These are phyloP conservation scores for Pilophorus perplexus DNA, from an alignment of 2,888 invertebrate genomes.

Conservation along the genomic window DNA sequence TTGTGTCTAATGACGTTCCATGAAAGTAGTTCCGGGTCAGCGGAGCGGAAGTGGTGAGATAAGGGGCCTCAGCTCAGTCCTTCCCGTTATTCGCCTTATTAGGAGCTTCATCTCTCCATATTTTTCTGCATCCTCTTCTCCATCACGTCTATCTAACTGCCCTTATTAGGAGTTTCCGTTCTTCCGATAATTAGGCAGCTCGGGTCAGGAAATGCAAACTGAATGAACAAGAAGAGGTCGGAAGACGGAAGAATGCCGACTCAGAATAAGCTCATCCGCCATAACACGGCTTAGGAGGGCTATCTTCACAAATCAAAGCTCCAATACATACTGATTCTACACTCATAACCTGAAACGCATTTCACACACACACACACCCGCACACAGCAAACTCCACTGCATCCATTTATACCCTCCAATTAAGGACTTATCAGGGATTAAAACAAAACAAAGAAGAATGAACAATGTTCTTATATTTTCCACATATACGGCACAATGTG, in stretches of 20 bases:
- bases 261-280: no score
- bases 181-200: no score
- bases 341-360: no score
- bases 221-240: no score
- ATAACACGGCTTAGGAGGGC: not conserved
- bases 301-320: no score
- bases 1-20: conserved; percentile 29
- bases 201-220: no score
- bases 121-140: conserved; percentile 2
- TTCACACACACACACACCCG: no score
- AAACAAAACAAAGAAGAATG: conserved; percentile 36
- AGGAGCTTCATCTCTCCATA: conserved; percentile 15
- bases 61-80: conserved; percentile 5
- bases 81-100: conserved; percentile 28
- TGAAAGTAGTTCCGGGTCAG: conserved; percentile 27
- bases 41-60: conserved; percentile 27
- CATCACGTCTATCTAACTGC: conserved; percentile 5
- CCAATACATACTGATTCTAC: no score
- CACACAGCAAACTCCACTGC: no score
- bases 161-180: conserved; percentile 6
- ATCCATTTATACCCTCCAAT: no score
- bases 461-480: conserved; percentile 47
- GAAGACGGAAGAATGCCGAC: no score
- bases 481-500: conserved; percentile 48
- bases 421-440: no score